These are phyloP conservation scores for Nothoprocta perdicaria DNA, from an alignment of 2,113 vertebrate species.

Conservation along the genomic window DNA sequence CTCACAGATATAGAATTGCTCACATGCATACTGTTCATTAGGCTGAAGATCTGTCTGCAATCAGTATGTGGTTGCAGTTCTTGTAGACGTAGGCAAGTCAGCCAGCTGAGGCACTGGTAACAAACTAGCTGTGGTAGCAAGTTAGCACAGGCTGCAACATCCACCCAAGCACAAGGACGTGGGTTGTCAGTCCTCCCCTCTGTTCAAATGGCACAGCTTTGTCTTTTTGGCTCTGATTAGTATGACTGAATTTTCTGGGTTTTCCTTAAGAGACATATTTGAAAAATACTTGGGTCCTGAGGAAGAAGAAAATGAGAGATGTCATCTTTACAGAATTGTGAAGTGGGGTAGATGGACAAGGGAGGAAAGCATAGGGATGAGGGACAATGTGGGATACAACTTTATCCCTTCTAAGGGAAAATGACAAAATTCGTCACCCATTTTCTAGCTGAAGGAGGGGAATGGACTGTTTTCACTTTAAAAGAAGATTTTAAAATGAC, in stretches of 20 bases:
- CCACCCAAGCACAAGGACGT: neutral
- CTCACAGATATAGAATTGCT: conserved; percentile 49
- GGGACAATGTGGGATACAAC: neutral
- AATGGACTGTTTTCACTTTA: conserved; percentile 10
- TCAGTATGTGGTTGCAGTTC: neutral
- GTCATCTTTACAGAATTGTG: neutral
- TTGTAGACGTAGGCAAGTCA: neutral
- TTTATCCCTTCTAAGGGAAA: neutral
- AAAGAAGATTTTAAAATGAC: conserved; percentile 41
- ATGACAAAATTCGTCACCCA: neutral
- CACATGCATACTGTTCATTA: neutral
- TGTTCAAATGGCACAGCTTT: accelerated
- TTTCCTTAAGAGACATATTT: neutral
- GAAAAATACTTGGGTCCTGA: neutral
- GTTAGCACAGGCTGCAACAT: neutral
- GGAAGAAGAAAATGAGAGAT: neutral
- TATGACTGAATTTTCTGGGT: neutral
- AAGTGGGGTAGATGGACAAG: neutral
- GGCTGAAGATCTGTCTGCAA: neutral
- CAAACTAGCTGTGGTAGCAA: neutral
- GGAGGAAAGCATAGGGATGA: neutral
- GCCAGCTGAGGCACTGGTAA: neutral
- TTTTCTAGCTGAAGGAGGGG: neutral
- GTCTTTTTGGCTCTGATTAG: neutral
- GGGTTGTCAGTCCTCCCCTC: neutral